These are phyloP conservation scores for Luidia sarsii DNA, from an alignment of 53 echinoderm and acorn worm genomes.

Conservation along the genomic window DNA sequence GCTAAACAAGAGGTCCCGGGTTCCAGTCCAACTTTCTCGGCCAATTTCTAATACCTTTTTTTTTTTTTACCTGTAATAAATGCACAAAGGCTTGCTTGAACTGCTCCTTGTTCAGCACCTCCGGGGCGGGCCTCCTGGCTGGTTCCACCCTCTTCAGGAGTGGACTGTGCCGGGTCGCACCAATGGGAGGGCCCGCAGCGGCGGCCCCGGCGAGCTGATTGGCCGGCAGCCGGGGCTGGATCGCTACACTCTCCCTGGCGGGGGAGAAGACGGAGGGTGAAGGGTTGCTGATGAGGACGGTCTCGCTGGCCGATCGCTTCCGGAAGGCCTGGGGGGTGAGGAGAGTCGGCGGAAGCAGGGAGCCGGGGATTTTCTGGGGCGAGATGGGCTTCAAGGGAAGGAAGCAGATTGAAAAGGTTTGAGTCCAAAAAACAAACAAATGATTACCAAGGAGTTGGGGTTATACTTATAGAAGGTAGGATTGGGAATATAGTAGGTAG, in stretches of 20 bases:
- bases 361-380: conserved; percentile 73
- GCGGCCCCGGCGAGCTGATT: conserved; percentile 23
- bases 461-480: no score
- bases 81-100: conserved; percentile 80
- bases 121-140: conserved; percentile 9
- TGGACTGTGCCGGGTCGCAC: conserved; percentile 39
- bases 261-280: conserved; percentile 51
- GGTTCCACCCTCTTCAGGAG: conserved; percentile 47
- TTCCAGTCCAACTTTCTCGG: no score
- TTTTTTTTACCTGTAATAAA: conserved; percentile 73
- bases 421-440: not conserved
- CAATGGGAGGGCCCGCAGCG: conserved; percentile 1
- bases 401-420: not conserved
- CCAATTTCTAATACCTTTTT: no score
- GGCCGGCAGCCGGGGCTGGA: conserved; percentile 31
- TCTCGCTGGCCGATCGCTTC: conserved; percentile 56
- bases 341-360: conserved; percentile 60
- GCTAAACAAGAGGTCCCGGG: no score
- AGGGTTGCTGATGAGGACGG: conserved; percentile 2
- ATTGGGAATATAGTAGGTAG: no score
- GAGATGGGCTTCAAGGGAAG: conserved; percentile 55
- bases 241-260: conserved; percentile 37
- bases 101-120: conserved; percentile 83
- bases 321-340: conserved; percentile 71
- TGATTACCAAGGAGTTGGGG: not conserved